Percentiles rank a stretch among this genome's conserved stretches.
These are phyloP conservation scores for Apodemus sylvaticus DNA, from an alignment of 2,113 vertebrate genomes.

Conservation along the genomic window DNA sequence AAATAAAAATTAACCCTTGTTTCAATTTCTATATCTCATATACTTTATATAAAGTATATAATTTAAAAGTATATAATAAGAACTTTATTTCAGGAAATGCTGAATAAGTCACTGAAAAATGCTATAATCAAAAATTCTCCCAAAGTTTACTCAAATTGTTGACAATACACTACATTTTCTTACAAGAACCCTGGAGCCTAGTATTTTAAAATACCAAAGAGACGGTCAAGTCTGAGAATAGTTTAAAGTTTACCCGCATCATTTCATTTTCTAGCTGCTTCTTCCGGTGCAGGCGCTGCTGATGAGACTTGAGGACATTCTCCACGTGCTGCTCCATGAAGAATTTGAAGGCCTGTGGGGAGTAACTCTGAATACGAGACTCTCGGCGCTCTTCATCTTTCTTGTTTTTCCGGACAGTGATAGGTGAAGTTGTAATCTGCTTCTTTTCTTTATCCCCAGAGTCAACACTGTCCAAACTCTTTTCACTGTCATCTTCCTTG, in stretches of 20 bases:
- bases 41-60: background rate
- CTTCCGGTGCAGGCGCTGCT: slow-evolving; percentile 95
- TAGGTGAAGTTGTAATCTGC: slow-evolving; percentile 97
- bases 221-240: slow-evolving; percentile 59
- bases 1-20: slow-evolving; percentile 32
- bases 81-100: slow-evolving; percentile 56
- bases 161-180: background rate
- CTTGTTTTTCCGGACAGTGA: slow-evolving; percentile 95
- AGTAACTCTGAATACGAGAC: slow-evolving; percentile 93
- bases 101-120: slow-evolving; percentile 62
- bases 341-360: slow-evolving; percentile 99
- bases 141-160: slow-evolving; percentile 48
- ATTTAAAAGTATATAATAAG: background rate
- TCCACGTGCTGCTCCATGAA: slow-evolving; percentile 99
- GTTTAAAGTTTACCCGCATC: slow-evolving; percentile 92
- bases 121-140: slow-evolving; percentile 41
- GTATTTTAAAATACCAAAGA: slow-evolving; percentile 46
- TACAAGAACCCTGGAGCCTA: slow-evolving; percentile 21
- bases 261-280: slow-evolving; percentile 99
- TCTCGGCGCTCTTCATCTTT: slow-evolving; percentile 95
- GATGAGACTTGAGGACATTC: slow-evolving; percentile 98
- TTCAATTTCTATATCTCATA: slow-evolving; percentile 12
- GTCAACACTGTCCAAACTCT: slow-evolving; percentile 80
- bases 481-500: slow-evolving; percentile 88
- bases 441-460: slow-evolving; percentile 94